Evolutionary conservation across 2,888 invertebrate species (phyloP), one percentile per base, ranked within the genome.

Genomic region (Euphydryas editha): DNA sequence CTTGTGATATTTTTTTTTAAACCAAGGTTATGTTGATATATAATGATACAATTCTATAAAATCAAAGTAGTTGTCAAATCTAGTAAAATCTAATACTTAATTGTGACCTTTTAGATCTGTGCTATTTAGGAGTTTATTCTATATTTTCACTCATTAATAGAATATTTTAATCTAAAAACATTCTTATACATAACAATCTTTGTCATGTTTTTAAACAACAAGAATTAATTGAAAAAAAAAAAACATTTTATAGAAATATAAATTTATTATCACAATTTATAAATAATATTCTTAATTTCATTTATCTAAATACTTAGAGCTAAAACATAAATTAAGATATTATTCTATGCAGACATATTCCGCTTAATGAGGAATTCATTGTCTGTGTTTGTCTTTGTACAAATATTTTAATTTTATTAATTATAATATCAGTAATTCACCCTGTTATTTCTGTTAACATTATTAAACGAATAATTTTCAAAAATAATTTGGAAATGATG

Each of bases 221-320:
- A 6, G 24, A 24, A 30, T 54, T 10, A 54, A n/a, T n/a, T 24
- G 24, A 51, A 30, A 30, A 54, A 54, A 54, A 36, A 24, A 36
- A 36, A 10, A 36, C 1, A 7, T 65, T 73, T 64, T 75, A 65
- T 67, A 69, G 77, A 80, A 82, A 83, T 82, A 86, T 86, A 87
- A 83, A 85, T 91, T 92, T 91, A 92, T 90, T 92, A 92, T 92
- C 92, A 92, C 92, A 92, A 87, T 90, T 84, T 84, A 90, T 90
- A 91, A 90, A 92, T 90, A 89, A 83, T 81, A 83, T 81, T 81
- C 86, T 89, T 82, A 84, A 82, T 81, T 86, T 78, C 76, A 80
- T 80, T 83, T 73, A 79, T 77, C 87, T 89, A 87, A 83, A 81
- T 68, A 68, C 86, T 86, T 88, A 89, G 57, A 77, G 74, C 86